Conservation (phyloP, 1,140 invertebrate species). For the Drosophila trapezifrons region DNA sequence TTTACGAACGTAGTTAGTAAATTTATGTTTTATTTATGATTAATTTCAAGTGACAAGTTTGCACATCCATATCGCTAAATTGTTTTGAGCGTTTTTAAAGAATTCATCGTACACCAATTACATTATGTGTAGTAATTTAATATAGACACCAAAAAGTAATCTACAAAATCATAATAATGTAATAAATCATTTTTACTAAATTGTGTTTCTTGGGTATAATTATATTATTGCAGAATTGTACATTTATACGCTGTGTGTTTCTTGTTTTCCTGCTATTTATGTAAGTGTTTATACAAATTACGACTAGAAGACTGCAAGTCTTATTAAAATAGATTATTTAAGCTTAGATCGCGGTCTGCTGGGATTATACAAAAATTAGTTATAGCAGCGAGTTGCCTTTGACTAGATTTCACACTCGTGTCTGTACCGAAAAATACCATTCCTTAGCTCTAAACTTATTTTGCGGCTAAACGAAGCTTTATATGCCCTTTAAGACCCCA, state of each 20-base stretch:
- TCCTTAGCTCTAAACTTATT: constrained; percentile 47
- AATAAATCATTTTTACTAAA: constrained; percentile 70
- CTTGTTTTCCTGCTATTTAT: neutral
- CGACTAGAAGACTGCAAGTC: constrained; percentile 27
- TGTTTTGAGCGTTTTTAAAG: constrained; percentile 36
- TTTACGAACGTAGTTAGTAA: constrained; percentile 52
- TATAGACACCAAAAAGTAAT: constrained; percentile 75
- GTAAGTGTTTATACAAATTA: constrained; percentile 16
- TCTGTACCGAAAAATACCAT: constrained; percentile 36
- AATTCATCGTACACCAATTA: constrained; percentile 43
- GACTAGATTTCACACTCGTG: constrained; percentile 80
- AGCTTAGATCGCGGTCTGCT: constrained; percentile 28
- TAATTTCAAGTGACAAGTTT: constrained; percentile 46
- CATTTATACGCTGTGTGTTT: constrained; percentile 4
- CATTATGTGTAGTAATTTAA: constrained; percentile 65
- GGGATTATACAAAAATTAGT: constrained; percentile 38
- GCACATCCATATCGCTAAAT: constrained; percentile 44
- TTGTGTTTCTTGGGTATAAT: constrained; percentile 21
- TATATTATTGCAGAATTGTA: neutral
- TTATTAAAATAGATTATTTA: constrained; percentile 26
- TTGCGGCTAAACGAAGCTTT: constrained; percentile 1
- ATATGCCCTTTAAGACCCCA: constrained; percentile 23
- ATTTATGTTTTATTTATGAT: constrained; percentile 66
- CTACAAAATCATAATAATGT: constrained; percentile 50
- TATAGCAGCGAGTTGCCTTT: constrained; percentile 45